Conservation (phyloP, 2,888 invertebrate species). For the Epinotia brunnichana region DNA sequence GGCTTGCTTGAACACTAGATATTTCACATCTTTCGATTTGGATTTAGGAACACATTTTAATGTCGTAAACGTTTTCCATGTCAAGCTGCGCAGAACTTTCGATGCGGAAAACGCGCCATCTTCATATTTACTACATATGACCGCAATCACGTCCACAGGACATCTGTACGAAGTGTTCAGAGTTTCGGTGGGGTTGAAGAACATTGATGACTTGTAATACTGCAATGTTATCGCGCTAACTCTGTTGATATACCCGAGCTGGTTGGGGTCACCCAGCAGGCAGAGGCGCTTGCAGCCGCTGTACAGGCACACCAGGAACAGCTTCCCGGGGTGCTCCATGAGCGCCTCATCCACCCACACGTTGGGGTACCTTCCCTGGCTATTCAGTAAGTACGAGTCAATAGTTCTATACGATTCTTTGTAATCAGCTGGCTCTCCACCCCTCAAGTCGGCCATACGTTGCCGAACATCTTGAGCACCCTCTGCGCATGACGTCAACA, state of each 20-base stretch:
- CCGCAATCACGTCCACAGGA: slow-evolving; percentile 37
- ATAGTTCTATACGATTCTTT: slow-evolving; percentile 36
- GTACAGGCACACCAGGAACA: slow-evolving; percentile 39
- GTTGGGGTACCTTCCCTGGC: background rate
- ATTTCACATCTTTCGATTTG: slow-evolving; percentile 23
- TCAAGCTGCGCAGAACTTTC: slow-evolving; percentile 21
- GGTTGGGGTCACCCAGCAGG: slow-evolving; percentile 40
- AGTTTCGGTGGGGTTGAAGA: slow-evolving; percentile 16
- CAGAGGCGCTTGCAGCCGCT: slow-evolving; percentile 18
- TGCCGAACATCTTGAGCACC: slow-evolving; percentile 39
- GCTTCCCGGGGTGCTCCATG: slow-evolving; percentile 41
- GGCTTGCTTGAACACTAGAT: slow-evolving; percentile 39
- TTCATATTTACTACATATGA: slow-evolving; percentile 22
- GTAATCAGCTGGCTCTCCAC: background rate
- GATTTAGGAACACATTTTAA: slow-evolving; percentile 21
- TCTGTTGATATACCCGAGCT: slow-evolving; percentile 37
- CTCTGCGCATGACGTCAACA: slow-evolving; percentile 38
- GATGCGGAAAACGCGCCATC: slow-evolving; percentile 35
- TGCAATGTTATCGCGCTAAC: slow-evolving; percentile 15
- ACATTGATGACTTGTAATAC: slow-evolving; percentile 28
- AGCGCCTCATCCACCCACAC: slow-evolving; percentile 42
- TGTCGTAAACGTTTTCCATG: slow-evolving; percentile 23
- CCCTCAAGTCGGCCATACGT: slow-evolving; percentile 20
- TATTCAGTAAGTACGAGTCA: slow-evolving; percentile 38
- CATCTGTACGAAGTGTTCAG: slow-evolving; percentile 38